phyloP scores from a whole-genome alignment of 2,888 invertebrate genomes.

The Nephrotoma guestfalica region DNA sequence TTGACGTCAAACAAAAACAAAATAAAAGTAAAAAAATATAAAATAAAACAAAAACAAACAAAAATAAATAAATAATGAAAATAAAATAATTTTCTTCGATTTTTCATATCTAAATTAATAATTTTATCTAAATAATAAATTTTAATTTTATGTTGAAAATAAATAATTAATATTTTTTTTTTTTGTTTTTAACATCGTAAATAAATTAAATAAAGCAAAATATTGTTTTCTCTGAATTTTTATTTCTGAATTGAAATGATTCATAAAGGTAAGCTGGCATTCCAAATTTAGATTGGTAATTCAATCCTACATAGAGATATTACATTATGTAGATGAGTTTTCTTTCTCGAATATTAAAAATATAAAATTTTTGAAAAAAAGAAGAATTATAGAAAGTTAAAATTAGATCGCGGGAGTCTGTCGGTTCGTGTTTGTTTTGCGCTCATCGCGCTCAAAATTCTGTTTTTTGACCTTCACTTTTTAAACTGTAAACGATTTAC shows the following conservation, averaged over 20 bases:
- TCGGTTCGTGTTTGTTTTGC: not conserved
- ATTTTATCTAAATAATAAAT: not conserved
- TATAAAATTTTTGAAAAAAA: not conserved
- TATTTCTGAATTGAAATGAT: not conserved
- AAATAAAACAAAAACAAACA: not conserved
- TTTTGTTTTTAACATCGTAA: not conserved
- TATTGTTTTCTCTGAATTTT: not conserved
- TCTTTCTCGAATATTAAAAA: not conserved
- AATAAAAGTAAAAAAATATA: not conserved
- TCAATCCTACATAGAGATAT: conserved; percentile 6
- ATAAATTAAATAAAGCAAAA: not conserved
- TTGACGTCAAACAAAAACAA: not conserved
- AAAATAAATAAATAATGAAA: not conserved
- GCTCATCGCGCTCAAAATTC: not conserved
- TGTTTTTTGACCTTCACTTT: not conserved
- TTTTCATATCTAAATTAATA: not conserved
- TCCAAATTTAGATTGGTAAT: conserved; percentile 12
- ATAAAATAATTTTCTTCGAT: not conserved
- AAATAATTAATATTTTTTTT: not conserved
- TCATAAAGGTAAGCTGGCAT: conserved; percentile 7
- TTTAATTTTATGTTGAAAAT: not conserved
- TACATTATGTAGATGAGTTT: not conserved
- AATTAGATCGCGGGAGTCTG: conserved; percentile 1
- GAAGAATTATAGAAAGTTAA: not conserved
- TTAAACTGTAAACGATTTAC: not conserved